These are phyloP conservation scores for Trypoxylon attenuatum DNA, from an alignment of 2,888 invertebrate species.

Conservation along the genomic window DNA sequence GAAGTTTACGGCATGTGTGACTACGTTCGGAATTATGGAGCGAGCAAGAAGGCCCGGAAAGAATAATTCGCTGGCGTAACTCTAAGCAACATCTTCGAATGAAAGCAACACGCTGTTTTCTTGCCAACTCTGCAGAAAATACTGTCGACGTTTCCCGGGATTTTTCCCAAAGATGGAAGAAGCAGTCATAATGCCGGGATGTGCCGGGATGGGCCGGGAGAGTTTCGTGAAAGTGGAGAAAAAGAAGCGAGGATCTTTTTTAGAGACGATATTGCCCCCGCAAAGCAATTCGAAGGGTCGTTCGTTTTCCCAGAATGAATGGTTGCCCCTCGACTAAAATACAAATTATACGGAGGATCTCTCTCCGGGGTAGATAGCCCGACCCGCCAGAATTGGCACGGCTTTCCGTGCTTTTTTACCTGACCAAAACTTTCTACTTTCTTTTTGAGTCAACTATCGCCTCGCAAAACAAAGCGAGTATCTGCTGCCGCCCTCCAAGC, in stretches of 20 bases:
- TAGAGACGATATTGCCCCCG: slow-evolving; percentile 40
- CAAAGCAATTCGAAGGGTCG: slow-evolving; percentile 44
- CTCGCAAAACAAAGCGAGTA: slow-evolving; percentile 4
- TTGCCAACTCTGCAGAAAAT: slow-evolving; percentile 17
- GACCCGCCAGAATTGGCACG: slow-evolving; percentile 25
- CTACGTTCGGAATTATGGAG: background rate
- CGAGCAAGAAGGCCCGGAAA: background rate
- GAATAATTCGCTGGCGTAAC: background rate
- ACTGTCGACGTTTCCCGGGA: slow-evolving; percentile 25
- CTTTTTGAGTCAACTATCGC: slow-evolving; percentile 25
- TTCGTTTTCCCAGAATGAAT: slow-evolving; percentile 48
- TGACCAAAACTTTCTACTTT: slow-evolving; percentile 59
- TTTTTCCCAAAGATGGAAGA: slow-evolving; percentile 28
- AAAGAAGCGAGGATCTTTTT: slow-evolving; percentile 49
- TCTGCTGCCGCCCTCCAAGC: slow-evolving; percentile 9
- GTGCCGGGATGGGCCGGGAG: background rate
- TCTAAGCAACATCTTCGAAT: background rate
- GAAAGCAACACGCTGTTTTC: background rate
- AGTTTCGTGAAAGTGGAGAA: slow-evolving; percentile 47
- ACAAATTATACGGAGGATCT: slow-evolving; percentile 49
- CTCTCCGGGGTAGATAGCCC: slow-evolving; percentile 25
- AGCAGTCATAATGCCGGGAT: slow-evolving; percentile 37
- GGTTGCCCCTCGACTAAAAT: slow-evolving; percentile 45
- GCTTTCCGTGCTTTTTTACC: slow-evolving; percentile 41
- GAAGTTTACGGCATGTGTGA: background rate